Evolutionary conservation across 2,113 vertebrate species (phyloP).

Genomic region (Pachycephala philippinensis): DNA sequence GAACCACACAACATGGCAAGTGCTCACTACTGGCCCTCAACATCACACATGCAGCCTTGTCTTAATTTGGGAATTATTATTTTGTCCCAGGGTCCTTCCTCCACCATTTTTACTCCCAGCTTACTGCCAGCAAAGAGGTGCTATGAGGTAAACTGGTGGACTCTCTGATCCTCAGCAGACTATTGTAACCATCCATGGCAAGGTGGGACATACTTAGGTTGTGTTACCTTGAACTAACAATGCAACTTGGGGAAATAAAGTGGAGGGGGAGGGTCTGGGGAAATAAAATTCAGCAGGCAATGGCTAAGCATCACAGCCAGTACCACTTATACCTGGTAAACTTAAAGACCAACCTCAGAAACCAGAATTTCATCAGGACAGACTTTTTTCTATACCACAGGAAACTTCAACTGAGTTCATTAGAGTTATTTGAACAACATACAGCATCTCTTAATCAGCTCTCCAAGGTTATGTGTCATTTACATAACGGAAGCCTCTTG

Average conservation of each 20-base stretch:
- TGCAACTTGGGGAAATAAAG: not conserved
- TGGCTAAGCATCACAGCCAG: not conserved
- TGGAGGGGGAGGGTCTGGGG: not conserved
- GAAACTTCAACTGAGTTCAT: not conserved
- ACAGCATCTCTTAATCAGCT: not conserved
- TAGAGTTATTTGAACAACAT: not conserved
- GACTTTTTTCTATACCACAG: not conserved
- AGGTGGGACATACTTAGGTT: not conserved
- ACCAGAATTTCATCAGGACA: not conserved
- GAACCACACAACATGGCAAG: rapidly evolving
- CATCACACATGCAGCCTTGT: not conserved
- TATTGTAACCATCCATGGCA: not conserved
- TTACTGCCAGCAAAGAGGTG: not conserved
- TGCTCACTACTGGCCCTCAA: not conserved
- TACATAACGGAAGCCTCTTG: not conserved
- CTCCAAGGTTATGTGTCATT: not conserved
- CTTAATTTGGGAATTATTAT: not conserved
- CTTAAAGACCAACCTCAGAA: not conserved
- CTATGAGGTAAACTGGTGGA: not conserved
- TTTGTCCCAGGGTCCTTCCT: not conserved
- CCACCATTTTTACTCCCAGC: not conserved
- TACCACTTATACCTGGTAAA: not conserved
- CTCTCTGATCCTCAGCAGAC: not conserved
- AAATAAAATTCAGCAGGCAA: not conserved
- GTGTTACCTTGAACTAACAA: not conserved